Conservation (phyloP, 2,888 invertebrate genomes). For the Sympetrum striolatum region DNA sequence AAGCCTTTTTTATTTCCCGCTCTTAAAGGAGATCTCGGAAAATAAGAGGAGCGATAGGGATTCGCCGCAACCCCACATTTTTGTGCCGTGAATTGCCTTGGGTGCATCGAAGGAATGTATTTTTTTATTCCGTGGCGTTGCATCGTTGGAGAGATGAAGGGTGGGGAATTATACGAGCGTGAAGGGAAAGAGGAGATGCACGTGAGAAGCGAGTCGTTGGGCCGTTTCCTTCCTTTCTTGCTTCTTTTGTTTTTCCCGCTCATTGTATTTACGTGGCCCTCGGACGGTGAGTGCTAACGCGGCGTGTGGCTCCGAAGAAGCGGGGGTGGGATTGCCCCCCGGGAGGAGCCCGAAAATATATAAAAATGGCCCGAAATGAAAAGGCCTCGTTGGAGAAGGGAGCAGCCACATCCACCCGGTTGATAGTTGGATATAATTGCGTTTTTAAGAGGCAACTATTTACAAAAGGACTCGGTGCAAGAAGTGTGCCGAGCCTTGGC, state of each 20-base stretch:
- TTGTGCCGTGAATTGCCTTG: background rate
- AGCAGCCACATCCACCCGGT: background rate
- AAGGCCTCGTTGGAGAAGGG: background rate
- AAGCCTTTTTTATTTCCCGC: background rate
- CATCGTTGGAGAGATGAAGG: background rate
- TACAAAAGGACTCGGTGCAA: background rate
- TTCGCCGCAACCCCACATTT: background rate
- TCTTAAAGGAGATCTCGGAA: background rate
- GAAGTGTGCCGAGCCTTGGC: background rate
- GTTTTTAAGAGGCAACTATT: background rate
- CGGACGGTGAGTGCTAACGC: background rate
- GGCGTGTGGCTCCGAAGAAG: background rate
- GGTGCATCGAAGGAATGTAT: background rate
- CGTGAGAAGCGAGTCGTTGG: background rate
- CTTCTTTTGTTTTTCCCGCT: background rate
- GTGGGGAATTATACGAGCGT: background rate
- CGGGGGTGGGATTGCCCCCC: background rate
- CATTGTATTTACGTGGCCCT: background rate
- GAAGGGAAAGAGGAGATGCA: background rate
- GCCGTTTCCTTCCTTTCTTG: background rate
- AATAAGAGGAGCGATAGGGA: background rate
- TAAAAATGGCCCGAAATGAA: background rate
- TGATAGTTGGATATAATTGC: background rate
- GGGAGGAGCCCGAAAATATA: background rate
- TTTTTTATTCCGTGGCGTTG: background rate